Evolutionary conservation across 1,140 invertebrate genomes (phyloP).

Genomic region (Papilio machaon): DNA sequence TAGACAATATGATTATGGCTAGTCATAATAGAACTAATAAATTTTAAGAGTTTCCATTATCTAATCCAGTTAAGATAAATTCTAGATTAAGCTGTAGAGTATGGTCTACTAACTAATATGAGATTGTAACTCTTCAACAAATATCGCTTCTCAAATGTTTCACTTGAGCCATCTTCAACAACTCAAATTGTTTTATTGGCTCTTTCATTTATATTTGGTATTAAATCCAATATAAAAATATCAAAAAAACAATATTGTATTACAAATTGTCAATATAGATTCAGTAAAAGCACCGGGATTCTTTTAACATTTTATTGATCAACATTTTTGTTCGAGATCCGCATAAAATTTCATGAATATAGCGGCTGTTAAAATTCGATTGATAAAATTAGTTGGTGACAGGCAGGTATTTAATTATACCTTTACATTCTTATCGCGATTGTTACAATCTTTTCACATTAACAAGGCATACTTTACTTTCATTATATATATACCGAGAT

Average conservation of each 20-base stretch:
- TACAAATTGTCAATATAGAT: conserved; percentile 25
- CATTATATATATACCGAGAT: conserved; percentile 48
- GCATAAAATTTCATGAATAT: conserved; percentile 31
- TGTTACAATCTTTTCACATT: conserved; percentile 48
- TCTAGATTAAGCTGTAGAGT: neutral
- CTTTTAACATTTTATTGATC: conserved; percentile 34
- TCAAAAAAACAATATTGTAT: conserved; percentile 10
- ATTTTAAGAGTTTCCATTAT: neutral
- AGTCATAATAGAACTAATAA: neutral
- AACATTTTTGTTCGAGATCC: conserved; percentile 24
- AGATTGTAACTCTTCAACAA: neutral
- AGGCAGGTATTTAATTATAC: conserved; percentile 47
- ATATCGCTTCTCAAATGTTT: neutral
- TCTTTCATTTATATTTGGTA: neutral
- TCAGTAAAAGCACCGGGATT: conserved; percentile 30
- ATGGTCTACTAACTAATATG: neutral
- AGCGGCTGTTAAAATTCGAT: conserved; percentile 37
- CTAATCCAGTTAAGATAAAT: neutral
- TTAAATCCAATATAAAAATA: conserved; percentile 22
- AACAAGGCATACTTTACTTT: conserved; percentile 54
- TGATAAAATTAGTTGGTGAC: conserved; percentile 39
- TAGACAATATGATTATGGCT: neutral
- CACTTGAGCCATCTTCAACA: neutral
- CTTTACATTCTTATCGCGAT: conserved; percentile 50
- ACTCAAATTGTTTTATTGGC: neutral